These are phyloP conservation scores for Hypena proboscidalis DNA, from an alignment of 2,888 invertebrate species.

Conservation along the genomic window DNA sequence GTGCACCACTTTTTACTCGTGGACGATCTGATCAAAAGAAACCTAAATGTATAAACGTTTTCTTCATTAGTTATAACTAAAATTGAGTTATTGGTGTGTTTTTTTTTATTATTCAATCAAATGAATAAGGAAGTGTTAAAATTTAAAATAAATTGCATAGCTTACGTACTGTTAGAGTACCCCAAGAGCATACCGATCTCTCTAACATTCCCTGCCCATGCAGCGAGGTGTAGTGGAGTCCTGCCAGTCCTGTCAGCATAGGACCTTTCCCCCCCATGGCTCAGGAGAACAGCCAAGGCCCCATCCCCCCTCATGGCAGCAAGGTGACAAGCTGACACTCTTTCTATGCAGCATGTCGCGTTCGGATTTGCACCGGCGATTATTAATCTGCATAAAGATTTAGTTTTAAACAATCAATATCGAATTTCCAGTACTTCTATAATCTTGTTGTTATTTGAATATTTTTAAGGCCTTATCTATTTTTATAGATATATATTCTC, in stretches of 20 bases:
- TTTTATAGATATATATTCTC: no score
- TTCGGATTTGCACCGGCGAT: slow-evolving; percentile 47
- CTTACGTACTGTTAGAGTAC: slow-evolving; percentile 49
- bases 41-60: no score
- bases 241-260: slow-evolving; percentile 58
- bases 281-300: slow-evolving; percentile 56
- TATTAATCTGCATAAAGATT: slow-evolving; percentile 41
- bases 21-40: no score
- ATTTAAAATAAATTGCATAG: not conserved
- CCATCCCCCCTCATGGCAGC: slow-evolving; percentile 58
- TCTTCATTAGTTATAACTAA: no score
- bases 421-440: no score
- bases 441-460: no score
- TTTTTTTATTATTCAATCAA: no score
- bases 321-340: slow-evolving; percentile 55
- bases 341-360: slow-evolving; percentile 43
- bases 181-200: slow-evolving; percentile 53
- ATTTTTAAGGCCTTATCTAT: no score
- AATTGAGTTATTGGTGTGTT: no score
- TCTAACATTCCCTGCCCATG: slow-evolving; percentile 57
- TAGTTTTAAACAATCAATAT: not conserved
- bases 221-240: slow-evolving; percentile 69
- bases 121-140: no score
- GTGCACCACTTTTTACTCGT: no score
- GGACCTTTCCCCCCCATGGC: slow-evolving; percentile 50